Base-by-base conservation (phyloP, 2,888 invertebrate genomes). In the Allolobophora icterica region DNA sequence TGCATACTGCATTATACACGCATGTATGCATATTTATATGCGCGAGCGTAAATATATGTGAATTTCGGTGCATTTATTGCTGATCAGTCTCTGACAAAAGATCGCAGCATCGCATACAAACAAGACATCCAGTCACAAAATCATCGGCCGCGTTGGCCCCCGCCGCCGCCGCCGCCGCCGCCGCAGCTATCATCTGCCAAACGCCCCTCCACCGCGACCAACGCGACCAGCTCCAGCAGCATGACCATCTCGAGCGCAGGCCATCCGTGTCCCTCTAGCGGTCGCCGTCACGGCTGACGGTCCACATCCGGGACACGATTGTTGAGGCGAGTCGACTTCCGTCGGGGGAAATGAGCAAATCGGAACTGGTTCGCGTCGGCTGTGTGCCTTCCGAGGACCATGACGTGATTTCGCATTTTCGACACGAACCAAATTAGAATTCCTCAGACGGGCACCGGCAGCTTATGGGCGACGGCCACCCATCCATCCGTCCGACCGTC, bases 321-420 rank as follows among this genome's bases (percentile, higher is more conserved):
- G 89, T 89, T 40, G 89, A 89, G 40, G 38, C 89, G 89, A 89
- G 40, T 89, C 89, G 89, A 30, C 89, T 38, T 89, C 89, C 89
- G 89, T 89, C 89, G 89, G 89, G 34, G 89, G 89, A 89, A 89
- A 89, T 89, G 89, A 89, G 34, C 89, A 89, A 89, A 89, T 89
- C 89, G 89, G 89, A 89, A 89, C 89, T 89, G 89, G 89, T 38
- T 33, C 40, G 24, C 89, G 89, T 89, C 35, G 38, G 89, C 38
- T 89, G 89, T 89, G 40, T 89, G 89, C 89, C 40, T 21, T 30
- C 38, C 24, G 89, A 34, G 6, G 34, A 40, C n/a, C 45, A 6
- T 45, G 24, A 52, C 90, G 40, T 90, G 90, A 45, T 90, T 40
- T 90, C 40, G 52, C 90, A 90, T 52, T 90, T 40, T 45, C 40